phyloP scores from a whole-genome alignment of 2,113 vertebrate genomes.

The Struthio camelus region DNA sequence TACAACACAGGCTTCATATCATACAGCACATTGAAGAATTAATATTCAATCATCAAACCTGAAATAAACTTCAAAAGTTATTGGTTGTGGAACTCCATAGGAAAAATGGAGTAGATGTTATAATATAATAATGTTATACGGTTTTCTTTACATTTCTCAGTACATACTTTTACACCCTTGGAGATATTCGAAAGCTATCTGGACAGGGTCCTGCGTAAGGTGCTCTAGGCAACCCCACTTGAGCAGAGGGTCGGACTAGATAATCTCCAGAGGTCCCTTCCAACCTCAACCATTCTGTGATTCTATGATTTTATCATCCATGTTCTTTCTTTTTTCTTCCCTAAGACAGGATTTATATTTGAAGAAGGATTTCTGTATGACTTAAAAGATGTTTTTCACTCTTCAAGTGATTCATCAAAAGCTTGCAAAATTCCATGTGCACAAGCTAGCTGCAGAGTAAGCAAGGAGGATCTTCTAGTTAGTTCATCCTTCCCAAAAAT shows the following conservation, averaged over 20 bases:
- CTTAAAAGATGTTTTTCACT: not conserved
- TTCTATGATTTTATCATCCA: not conserved
- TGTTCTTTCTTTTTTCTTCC: not conserved
- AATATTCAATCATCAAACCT: not conserved
- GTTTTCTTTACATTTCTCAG: not conserved
- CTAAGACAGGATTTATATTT: not conserved
- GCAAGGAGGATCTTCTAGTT: not conserved
- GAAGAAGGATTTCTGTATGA: not conserved
- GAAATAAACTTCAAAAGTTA: not conserved
- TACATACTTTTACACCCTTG: not conserved
- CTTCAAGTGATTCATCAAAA: not conserved
- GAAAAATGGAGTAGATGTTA: not conserved
- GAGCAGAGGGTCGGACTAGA: no score
- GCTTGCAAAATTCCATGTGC: not conserved
- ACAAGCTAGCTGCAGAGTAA: not conserved
- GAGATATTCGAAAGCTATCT: no score
- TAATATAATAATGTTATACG: not conserved
- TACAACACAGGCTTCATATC: not conserved
- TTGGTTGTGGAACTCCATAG: not conserved
- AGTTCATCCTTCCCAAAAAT: not conserved
- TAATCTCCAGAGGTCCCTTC: no score
- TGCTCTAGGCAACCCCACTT: no score
- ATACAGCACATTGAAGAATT: no score
- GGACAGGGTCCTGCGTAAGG: no score
- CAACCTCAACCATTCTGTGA: no score